These are phyloP conservation scores for Mustela nigripes DNA, from an alignment of 2,113 vertebrate genomes.

Conservation along the genomic window DNA sequence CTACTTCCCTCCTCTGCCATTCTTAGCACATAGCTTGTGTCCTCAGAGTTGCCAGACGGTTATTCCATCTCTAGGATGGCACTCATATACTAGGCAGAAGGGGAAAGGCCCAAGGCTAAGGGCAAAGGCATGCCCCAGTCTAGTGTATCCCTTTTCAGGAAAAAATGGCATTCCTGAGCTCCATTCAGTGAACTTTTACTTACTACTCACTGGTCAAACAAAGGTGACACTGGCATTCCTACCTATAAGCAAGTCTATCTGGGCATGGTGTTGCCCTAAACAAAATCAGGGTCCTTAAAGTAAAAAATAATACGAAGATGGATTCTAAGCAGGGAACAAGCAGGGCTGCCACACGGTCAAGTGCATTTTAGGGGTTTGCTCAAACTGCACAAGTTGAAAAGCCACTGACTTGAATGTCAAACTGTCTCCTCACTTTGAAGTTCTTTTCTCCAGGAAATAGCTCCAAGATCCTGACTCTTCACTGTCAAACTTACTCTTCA, in stretches of 20 bases:
- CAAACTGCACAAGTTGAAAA: slow-evolving; percentile 43
- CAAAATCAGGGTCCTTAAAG: slow-evolving; percentile 27
- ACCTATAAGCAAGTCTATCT: neutral
- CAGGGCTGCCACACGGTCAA: neutral
- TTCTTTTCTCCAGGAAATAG: neutral
- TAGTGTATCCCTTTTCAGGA: neutral
- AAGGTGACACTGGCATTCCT: neutral
- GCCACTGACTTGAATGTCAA: neutral
- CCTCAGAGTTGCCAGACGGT: neutral
- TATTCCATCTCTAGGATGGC: neutral
- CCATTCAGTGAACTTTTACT: neutral
- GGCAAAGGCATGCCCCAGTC: neutral
- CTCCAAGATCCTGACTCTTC: neutral
- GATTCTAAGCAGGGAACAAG: neutral
- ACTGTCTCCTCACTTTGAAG: neutral
- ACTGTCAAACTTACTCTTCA: neutral
- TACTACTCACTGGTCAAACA: neutral
- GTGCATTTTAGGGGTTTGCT: neutral
- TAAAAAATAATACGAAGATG: slow-evolving; percentile 6
- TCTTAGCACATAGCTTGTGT: neutral
- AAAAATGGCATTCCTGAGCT: neutral
- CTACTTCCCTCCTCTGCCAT: neutral
- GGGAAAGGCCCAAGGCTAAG: neutral
- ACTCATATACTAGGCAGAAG: neutral
- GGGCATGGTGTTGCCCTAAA: neutral